These are phyloP conservation scores for Orussus abietinus DNA, from an alignment of 1,140 invertebrate species.

Conservation along the genomic window DNA sequence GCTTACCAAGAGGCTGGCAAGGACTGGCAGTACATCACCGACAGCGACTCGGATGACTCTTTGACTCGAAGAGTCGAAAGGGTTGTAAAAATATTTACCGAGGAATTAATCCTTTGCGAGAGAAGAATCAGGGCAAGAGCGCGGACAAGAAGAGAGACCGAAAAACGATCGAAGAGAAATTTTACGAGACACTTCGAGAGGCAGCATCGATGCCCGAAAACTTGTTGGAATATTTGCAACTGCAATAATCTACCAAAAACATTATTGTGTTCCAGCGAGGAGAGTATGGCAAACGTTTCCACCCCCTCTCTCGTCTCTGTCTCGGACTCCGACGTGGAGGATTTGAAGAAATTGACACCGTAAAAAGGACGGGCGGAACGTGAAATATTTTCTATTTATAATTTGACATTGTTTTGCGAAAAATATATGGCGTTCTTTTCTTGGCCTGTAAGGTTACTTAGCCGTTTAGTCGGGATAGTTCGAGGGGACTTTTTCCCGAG, in stretches of 20 bases:
- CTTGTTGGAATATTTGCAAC: conserved; percentile 8
- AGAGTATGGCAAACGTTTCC: conserved; percentile 19
- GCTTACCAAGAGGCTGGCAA: background rate
- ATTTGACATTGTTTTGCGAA: too few species aligned
- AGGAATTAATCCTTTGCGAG: conserved; percentile 40
- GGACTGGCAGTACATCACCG: too few species aligned
- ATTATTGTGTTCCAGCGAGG: conserved; percentile 11
- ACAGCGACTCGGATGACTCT: conserved; percentile 23
- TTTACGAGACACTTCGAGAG: conserved; percentile 14
- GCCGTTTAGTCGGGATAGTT: too few species aligned
- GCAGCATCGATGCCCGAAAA: conserved; percentile 7
- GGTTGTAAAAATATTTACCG: conserved; percentile 36
- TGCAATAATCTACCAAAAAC: conserved; percentile 1
- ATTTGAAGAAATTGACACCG: background rate
- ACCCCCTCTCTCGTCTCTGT: conserved; percentile 26
- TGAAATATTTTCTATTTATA: too few species aligned
- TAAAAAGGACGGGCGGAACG: too few species aligned
- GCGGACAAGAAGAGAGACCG: conserved; percentile 11
- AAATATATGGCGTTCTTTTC: too few species aligned
- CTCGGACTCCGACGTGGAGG: conserved; percentile 25
- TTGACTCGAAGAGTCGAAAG: conserved; percentile 30
- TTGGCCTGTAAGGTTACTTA: too few species aligned
- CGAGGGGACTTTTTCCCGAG: too few species aligned
- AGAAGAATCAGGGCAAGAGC: conserved; percentile 24
- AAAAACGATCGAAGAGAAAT: background rate